A percentile compares a stretch with the other conserved stretches of the same genome.
These are phyloP conservation scores for Lateolabrax maculatus DNA, from an alignment of 2,797 vertebrate genomes.

Conservation along the genomic window DNA sequence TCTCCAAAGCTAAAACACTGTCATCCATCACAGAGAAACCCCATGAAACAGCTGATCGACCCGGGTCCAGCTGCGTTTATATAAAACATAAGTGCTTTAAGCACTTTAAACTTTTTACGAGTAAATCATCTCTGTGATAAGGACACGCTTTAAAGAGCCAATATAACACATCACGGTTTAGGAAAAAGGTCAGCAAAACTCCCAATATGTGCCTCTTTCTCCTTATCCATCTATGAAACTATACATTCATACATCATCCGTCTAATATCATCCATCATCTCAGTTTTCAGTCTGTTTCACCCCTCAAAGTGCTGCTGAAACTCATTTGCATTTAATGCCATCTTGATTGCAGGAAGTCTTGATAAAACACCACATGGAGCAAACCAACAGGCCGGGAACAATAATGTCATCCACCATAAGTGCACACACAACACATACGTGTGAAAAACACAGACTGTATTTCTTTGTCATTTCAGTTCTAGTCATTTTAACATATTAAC, in stretches of 20 bases:
- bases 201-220: neutral
- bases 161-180: neutral
- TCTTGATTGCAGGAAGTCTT: slow-evolving; percentile 13
- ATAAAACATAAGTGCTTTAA: neutral
- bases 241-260: neutral
- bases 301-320: slow-evolving; percentile 20
- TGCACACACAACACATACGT: slow-evolving; percentile 24
- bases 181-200: slow-evolving; percentile 2
- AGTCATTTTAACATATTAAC: too few species aligned
- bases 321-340: slow-evolving; percentile 27
- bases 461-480: too few species aligned
- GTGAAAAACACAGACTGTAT: too few species aligned
- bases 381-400: neutral
- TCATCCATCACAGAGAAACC: neutral
- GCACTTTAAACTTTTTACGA: neutral
- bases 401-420: neutral
- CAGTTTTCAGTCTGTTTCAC: neutral
- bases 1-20: neutral
- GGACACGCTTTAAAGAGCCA: neutral
- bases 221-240: neutral
- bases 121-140: neutral
- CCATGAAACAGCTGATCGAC: neutral
- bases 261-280: neutral
- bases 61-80: neutral
- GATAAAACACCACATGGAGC: slow-evolving; percentile 34